A percentile compares a stretch with the other conserved stretches of the same genome.
phyloP scores from a whole-genome alignment of 2,888 invertebrate genomes.

The Orchestes rusci region DNA sequence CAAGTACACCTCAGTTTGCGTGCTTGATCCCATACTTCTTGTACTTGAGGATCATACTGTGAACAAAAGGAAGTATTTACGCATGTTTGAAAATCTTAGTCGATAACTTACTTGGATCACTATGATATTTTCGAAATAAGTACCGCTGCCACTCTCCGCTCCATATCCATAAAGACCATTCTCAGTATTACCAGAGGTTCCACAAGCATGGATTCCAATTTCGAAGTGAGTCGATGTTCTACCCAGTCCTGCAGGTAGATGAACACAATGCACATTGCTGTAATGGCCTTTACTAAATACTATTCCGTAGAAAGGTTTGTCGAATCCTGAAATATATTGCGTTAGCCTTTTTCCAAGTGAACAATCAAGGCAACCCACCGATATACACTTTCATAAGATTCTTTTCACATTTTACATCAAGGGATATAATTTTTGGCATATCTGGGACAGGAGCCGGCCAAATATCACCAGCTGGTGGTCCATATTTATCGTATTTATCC shows the following conservation, averaged over 20 bases:
- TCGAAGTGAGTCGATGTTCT: constrained; percentile 83
- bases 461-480: constrained; percentile 50
- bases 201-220: constrained; percentile 85
- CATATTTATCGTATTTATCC: constrained; percentile 43
- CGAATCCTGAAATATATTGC: constrained; percentile 59
- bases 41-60: constrained; percentile 80
- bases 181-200: constrained; percentile 86
- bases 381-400: constrained; percentile 89
- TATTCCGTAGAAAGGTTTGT: constrained; percentile 92
- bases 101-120: constrained; percentile 61
- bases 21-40: constrained; percentile 94
- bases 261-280: constrained; percentile 86
- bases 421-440: constrained; percentile 87
- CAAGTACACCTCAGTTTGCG: constrained; percentile 87
- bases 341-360: too few relatives aligned
- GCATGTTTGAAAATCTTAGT: too few relatives aligned
- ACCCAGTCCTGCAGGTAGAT: constrained; percentile 78
- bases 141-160: constrained; percentile 81
- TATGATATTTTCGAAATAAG: constrained; percentile 89
- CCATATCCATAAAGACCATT: constrained; percentile 84
- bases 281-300: constrained; percentile 93
- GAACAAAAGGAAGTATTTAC: neutral
- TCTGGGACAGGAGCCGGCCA: constrained; percentile 83
- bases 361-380: constrained; percentile 38
- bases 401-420: constrained; percentile 92